Percentiles rank a stretch among this genome's conserved stretches.
Conservation (phyloP, 2,888 invertebrate genomes). For the Dione vanillae region DNA sequence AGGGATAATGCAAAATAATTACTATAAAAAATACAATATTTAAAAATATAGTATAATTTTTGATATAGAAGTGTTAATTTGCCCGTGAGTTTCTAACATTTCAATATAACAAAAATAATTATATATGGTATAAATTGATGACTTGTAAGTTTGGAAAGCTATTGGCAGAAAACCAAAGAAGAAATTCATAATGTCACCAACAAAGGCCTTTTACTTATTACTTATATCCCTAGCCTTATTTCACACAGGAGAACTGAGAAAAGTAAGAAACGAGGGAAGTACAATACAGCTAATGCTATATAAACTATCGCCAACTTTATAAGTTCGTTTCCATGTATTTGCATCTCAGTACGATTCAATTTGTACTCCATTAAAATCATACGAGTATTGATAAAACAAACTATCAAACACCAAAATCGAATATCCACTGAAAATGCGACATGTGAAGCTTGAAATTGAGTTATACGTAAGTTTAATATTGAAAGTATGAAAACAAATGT, state of each 20-base stretch:
- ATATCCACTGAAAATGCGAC: background rate
- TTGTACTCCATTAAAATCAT: constrained; percentile 16
- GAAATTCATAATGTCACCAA: too few relatives aligned
- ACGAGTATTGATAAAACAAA: background rate
- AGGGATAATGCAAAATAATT: too few relatives aligned
- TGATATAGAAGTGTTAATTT: too few relatives aligned
- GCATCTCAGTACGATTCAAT: constrained; percentile 17
- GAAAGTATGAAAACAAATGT: background rate
- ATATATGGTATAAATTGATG: too few relatives aligned
- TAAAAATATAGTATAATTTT: too few relatives aligned
- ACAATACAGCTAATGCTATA: background rate
- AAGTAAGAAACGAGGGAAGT: background rate
- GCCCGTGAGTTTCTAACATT: too few relatives aligned
- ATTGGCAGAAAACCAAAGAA: too few relatives aligned
- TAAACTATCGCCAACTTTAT: constrained; percentile 8
- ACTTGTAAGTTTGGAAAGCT: too few relatives aligned
- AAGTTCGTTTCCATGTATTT: constrained; percentile 9
- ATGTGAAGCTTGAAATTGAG: constrained; percentile 6
- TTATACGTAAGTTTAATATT: background rate
- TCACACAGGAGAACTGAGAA: background rate
- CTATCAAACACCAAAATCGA: background rate
- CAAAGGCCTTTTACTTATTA: too few relatives aligned
- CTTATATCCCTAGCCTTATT: too few relatives aligned
- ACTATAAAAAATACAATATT: too few relatives aligned
- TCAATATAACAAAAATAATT: too few relatives aligned